phyloP scores from a whole-genome alignment of 2,888 invertebrate genomes.

The Lysandra coridon region DNA sequence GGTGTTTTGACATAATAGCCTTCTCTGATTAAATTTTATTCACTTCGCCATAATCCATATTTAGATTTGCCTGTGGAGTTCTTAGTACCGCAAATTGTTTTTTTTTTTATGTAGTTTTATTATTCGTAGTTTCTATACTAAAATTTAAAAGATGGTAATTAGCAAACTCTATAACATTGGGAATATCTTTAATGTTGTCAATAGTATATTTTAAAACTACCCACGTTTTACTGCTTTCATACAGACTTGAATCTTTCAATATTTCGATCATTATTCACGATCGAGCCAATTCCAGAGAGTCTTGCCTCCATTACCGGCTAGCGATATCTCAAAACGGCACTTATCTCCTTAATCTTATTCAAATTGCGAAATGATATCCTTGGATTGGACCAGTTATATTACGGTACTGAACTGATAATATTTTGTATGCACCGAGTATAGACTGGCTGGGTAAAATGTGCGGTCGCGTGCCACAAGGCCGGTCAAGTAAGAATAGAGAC shows the following conservation, averaged over 20 bases:
- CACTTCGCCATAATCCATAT: slow-evolving; percentile 40
- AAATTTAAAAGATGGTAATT: background rate
- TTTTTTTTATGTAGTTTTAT: background rate
- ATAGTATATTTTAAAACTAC: background rate
- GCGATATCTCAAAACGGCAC: background rate
- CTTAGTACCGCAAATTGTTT: background rate
- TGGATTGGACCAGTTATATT: slow-evolving; percentile 27
- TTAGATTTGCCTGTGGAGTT: slow-evolving; percentile 30
- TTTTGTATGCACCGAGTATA: slow-evolving; percentile 42
- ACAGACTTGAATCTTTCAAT: background rate
- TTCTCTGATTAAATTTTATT: slow-evolving; percentile 47
- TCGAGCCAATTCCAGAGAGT: background rate
- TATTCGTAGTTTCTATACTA: background rate
- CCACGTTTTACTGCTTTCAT: background rate
- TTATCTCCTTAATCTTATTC: slow-evolving; percentile 38
- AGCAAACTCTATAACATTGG: too few species aligned
- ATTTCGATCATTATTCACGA: background rate
- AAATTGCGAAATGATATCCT: slow-evolving; percentile 49
- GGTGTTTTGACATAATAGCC: slow-evolving; percentile 57
- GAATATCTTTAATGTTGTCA: too few species aligned
- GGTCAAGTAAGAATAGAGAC: slow-evolving; percentile 54
- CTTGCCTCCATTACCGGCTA: background rate
- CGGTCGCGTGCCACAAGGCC: slow-evolving; percentile 76
- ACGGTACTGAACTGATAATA: slow-evolving; percentile 18
- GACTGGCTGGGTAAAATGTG: slow-evolving; percentile 63